phyloP scores from a whole-genome alignment of 2,888 invertebrate species.

The Copidosoma aretas region DNA sequence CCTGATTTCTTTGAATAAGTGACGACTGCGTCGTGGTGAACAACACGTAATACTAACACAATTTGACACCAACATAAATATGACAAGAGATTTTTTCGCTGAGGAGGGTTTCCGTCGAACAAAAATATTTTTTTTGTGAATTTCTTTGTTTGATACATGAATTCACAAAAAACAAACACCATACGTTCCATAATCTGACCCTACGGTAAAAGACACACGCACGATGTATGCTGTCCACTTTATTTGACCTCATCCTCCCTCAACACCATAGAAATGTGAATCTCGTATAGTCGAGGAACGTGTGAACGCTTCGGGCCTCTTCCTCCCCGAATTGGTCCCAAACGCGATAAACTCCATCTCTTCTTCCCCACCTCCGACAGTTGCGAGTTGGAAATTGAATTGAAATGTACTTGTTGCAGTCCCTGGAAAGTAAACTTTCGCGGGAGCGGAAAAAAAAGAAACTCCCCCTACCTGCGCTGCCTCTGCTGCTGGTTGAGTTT shows the following conservation, averaged over 20 bases:
- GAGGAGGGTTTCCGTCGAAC: no score
- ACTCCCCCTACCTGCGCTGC: conserved; percentile 17
- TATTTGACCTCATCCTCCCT: not conserved
- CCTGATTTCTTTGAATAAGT: no score
- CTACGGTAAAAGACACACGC: not conserved
- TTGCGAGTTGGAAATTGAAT: conserved; percentile 55
- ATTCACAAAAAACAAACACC: not conserved
- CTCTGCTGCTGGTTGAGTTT: conserved; percentile 36
- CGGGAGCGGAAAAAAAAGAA: conserved; percentile 29
- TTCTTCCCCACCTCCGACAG: conserved; percentile 26
- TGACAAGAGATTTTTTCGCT: no score
- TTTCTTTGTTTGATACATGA: no score
- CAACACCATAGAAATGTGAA: not conserved
- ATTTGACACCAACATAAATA: no score
- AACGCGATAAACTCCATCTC: conserved; percentile 52
- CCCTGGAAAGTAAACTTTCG: conserved; percentile 32
- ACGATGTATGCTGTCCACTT: not conserved
- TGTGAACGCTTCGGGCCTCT: conserved; percentile 28
- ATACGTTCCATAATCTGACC: no score
- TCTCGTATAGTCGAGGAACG: conserved; percentile 29
- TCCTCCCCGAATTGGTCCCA: conserved; percentile 52
- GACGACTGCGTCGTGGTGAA: no score
- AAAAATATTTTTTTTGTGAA: no score
- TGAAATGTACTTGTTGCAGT: conserved; percentile 47
- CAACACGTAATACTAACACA: no score